A percentile compares a stretch with the other conserved stretches of the same genome.
Evolutionary conservation across 2,888 invertebrate species (phyloP).

Genomic region (Pachydiplax longipennis): DNA sequence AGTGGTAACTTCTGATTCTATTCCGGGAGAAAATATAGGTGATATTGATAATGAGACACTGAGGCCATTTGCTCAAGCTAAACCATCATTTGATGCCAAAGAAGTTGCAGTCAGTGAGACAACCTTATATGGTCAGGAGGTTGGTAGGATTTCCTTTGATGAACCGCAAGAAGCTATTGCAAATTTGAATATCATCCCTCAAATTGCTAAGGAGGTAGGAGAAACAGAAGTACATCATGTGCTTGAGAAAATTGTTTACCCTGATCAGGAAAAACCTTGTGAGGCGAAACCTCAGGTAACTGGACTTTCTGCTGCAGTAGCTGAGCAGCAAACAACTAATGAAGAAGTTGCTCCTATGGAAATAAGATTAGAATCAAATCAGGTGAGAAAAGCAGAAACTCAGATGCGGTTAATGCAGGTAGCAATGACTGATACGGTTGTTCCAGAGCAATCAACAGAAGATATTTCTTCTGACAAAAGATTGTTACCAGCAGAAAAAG

Average conservation of each 20-base stretch:
- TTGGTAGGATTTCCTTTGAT: neutral
- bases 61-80: neutral
- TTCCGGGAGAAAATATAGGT: conserved; percentile 19
- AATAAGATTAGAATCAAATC: neutral
- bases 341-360: conserved; percentile 13
- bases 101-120: conserved; percentile 45
- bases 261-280: neutral
- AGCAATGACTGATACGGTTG: conserved; percentile 46
- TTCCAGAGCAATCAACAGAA: conserved; percentile 14
- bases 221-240: conserved; percentile 4
- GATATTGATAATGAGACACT: neutral
- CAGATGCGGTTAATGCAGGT: conserved; percentile 46
- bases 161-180: conserved; percentile 27
- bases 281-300: conserved; percentile 40
- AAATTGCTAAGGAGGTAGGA: neutral
- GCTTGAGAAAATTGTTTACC: neutral
- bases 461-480: neutral
- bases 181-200: conserved; percentile 1
- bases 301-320: conserved; percentile 32
- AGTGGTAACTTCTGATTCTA: neutral
- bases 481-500: neutral
- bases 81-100: neutral
- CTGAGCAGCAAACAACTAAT: conserved; percentile 4
- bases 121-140: neutral
- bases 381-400: conserved; percentile 40